Conservation (phyloP, 1,140 invertebrate species). For the Dryas iulia region DNA sequence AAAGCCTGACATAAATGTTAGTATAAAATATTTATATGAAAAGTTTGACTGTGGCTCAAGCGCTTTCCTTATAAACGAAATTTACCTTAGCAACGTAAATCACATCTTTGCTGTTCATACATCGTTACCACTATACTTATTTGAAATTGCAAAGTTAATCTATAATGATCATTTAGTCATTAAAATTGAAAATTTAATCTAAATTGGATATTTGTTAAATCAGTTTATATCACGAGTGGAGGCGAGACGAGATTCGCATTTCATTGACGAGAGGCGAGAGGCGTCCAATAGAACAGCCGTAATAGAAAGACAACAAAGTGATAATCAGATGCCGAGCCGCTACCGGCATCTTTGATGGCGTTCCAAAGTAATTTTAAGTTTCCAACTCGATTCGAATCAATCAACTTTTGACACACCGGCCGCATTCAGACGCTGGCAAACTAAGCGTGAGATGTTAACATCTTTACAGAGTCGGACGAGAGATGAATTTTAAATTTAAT, state of each 20-base stretch:
- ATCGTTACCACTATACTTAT: background rate
- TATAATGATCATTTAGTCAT: background rate
- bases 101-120: background rate
- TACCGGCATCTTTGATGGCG: slow-evolving; percentile 40
- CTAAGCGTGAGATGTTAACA: slow-evolving; percentile 38
- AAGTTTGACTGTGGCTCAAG: background rate
- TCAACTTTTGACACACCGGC: slow-evolving; percentile 21
- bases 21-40: background rate
- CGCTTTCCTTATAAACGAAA: background rate
- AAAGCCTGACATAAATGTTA: background rate
- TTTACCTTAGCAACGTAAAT: background rate
- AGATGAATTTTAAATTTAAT: slow-evolving; percentile 47
- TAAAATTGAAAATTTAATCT: slow-evolving; percentile 4
- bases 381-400: slow-evolving; percentile 46
- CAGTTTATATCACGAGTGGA: slow-evolving; percentile 34
- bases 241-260: slow-evolving; percentile 42
- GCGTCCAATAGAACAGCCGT: slow-evolving; percentile 31
- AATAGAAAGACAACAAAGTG: slow-evolving; percentile 62
- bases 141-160: background rate
- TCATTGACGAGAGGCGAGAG: slow-evolving; percentile 27
- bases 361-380: slow-evolving; percentile 53
- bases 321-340: slow-evolving; percentile 43
- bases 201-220: slow-evolving; percentile 21
- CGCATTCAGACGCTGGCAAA: slow-evolving; percentile 38
- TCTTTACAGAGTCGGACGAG: slow-evolving; percentile 28